phyloP scores from a whole-genome alignment of 2,797 vertebrate species.

The Crocodylus rhombifer region DNA sequence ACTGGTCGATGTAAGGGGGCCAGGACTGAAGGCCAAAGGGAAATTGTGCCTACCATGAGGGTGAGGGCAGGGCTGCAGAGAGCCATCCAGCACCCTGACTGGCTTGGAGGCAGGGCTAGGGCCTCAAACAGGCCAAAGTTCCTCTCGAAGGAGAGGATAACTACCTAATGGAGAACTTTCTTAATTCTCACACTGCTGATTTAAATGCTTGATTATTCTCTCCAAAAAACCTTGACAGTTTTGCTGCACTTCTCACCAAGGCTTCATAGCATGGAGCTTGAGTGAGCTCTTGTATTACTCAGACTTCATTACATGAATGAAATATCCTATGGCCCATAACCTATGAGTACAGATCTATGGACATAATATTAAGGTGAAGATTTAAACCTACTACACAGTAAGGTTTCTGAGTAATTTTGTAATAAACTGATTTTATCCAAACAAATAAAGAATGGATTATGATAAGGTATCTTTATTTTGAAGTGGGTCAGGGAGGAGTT shows the following conservation, averaged over 20 bases:
- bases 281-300: background rate
- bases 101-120: too few relatives aligned
- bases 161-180: background rate
- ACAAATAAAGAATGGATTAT: conserved; percentile 21
- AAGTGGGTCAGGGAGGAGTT: background rate
- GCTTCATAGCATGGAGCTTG: background rate
- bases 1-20: too few relatives aligned
- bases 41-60: too few relatives aligned
- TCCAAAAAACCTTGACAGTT: background rate
- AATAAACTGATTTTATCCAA: background rate
- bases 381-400: background rate
- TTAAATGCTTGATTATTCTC: background rate
- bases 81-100: too few relatives aligned
- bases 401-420: background rate
- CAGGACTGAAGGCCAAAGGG: too few relatives aligned
- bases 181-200: background rate
- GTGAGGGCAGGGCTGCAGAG: too few relatives aligned
- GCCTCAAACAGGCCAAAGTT: too few relatives aligned
- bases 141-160: background rate
- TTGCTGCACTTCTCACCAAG: background rate
- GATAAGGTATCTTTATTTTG: background rate
- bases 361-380: background rate
- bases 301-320: background rate
- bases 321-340: background rate
- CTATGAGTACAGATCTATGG: background rate